These are phyloP conservation scores for Anguilla rostrata DNA, from an alignment of 2,113 vertebrate genomes.

Conservation along the genomic window DNA sequence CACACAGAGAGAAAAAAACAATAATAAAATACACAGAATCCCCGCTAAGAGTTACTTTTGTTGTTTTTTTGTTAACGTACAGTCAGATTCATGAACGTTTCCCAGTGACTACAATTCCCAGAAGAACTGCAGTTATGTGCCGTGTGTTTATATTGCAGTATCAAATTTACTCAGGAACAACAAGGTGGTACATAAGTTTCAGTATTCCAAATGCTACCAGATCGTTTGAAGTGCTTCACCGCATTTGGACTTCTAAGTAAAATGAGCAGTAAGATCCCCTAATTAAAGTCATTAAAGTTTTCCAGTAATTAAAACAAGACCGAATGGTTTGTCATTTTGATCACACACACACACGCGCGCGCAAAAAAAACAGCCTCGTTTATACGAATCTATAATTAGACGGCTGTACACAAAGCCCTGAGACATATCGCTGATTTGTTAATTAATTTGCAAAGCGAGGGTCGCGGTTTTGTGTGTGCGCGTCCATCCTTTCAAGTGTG, in stretches of 20 bases:
- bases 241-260: neutral
- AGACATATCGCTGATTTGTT: constrained; percentile 7
- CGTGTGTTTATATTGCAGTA: neutral
- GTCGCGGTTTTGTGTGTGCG: neutral
- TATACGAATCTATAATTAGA: constrained; percentile 18
- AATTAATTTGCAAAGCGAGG: neutral
- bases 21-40: constrained; percentile 26
- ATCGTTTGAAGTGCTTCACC: constrained; percentile 8
- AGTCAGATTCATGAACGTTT: neutral
- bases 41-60: neutral
- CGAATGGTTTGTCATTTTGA: constrained; percentile 14
- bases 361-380: neutral
- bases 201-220: neutral
- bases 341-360: neutral
- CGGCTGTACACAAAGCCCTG: neutral
- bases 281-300: constrained; percentile 19
- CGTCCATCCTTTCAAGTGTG: neutral
- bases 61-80: neutral
- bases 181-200: neutral
- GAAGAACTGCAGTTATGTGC: neutral
- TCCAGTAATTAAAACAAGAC: constrained; percentile 27
- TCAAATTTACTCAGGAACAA: neutral
- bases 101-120: neutral
- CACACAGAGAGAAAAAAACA: constrained; percentile 48
- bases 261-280: neutral